Evolutionary conservation across 2,888 invertebrate species (phyloP), one percentile per base, ranked within the genome.

Genomic region (Eupithecia dodoneata): DNA sequence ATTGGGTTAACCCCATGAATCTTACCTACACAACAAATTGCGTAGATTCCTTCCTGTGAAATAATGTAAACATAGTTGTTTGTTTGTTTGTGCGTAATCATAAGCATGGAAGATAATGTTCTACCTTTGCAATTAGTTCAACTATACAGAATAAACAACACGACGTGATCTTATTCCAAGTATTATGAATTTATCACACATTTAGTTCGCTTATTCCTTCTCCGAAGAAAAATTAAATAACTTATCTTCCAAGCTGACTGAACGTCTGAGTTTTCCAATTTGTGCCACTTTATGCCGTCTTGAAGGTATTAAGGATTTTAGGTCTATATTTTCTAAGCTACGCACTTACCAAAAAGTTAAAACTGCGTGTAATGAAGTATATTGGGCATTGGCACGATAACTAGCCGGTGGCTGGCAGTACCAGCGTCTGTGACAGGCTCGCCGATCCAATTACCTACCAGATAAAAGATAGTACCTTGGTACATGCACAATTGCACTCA

Each of bases 331-430:
- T 2, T n/a, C n/a, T 55, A 55, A 18, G 59, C 18, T 18, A 63
- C 30, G 63, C 63, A 30, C 30, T 47, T 18, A n/a, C 18, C 70
- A 12, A 9, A 69, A 70, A 30, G 4, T 49, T 18, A 5, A n/a
- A 70, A 49, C 70, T 45, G 70, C 18, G 70, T 47, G 30, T 47
- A n/a, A 70, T 30, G 47, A 66, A 45, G 42, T 49, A 52, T 42
- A 2, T 44, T 67, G 7, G 41, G 63, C 73, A 76, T 73, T 76
- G 74, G 72, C 59, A 72, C 70, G 79, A 81, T 79, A 80, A 79
- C 76, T 78, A 76, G 80, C 80, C 89, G 88, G 92, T 91, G 92
- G 91, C 93, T 93, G 93, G 93, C 88, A 90, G 93, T 85, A 85
- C 93, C 93, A 88, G 82, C 91, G 90, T 93, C 91, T 93, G 93